Evolutionary conservation across 37 sponge, comb jelly and placozoan genomes (phyloP).

Genomic region (Ephydatia muelleri): DNA sequence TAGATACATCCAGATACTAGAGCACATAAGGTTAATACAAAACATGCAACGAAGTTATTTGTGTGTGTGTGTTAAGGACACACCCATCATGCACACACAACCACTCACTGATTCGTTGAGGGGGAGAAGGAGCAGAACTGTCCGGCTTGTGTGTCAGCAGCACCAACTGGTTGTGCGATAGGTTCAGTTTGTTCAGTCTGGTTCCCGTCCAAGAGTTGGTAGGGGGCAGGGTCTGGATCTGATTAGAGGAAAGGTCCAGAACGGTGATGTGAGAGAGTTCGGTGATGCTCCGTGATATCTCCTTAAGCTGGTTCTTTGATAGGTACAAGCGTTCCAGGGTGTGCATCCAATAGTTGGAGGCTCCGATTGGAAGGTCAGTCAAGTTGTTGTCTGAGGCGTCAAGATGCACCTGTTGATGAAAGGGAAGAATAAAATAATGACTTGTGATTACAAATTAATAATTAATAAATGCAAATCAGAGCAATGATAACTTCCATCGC

Average conservation of each 20-base stretch:
- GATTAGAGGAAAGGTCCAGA: conserved; percentile 84
- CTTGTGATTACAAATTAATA: neutral
- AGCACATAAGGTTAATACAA: too few species aligned
- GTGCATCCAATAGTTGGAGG: conserved; percentile 78
- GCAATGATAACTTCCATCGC: neutral
- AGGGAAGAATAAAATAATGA: too few species aligned
- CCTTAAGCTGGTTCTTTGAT: conserved; percentile 65
- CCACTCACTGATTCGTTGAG: neutral
- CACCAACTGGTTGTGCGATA: conserved; percentile 57
- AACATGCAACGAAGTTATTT: too few species aligned
- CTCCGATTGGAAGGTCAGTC: conserved; percentile 73
- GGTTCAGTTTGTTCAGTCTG: conserved; percentile 66
- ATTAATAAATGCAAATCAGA: neutral
- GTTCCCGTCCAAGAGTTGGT: conserved; percentile 62
- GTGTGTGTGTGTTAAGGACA: too few species aligned
- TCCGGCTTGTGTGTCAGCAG: conserved; percentile 42
- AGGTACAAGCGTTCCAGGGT: conserved; percentile 74
- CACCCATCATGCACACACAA: neutral
- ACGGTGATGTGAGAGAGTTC: conserved; percentile 68
- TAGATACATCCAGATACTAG: too few species aligned
- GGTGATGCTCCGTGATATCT: conserved; percentile 75
- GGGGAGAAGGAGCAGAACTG: neutral
- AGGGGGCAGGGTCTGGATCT: conserved; percentile 68
- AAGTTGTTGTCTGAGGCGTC: conserved; percentile 78
- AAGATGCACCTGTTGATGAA: conserved; percentile 51